Base-by-base conservation (phyloP, 1,140 invertebrate genomes). In the Leptinotarsa lineolata region DNA sequence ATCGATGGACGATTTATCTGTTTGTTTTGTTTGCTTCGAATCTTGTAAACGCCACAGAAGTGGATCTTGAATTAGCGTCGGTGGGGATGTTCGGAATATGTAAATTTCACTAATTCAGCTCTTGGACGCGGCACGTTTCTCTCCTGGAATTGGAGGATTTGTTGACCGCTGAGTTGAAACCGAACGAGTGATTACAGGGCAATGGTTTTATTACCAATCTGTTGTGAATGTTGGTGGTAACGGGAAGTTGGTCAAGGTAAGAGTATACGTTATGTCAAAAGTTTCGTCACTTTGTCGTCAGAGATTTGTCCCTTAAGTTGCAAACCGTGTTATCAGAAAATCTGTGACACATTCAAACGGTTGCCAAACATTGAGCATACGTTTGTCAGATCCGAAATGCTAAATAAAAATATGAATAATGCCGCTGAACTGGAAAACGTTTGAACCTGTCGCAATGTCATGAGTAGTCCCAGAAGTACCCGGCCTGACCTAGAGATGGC, bases 101-200 rank as follows among this genome's bases (percentile, higher is more conserved):
- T 21, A 65, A 65, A 65, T 22, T 65, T 59, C 20, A 59, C 58
- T 59, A 59, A 59, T 59, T 16, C 20, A 16, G 58, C 1, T 59
- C 16, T n/a, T 12, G 16, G 16, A n/a, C 58, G 16, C 16, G 16
- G 58, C 20, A n/a, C 16, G 58, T 59, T 18, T 39, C 30, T 39
- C 30, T 39, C 8, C 30, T 39, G 58, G 15, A n/a, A 59, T 59
- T 59, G 58, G 15, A 59, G 58, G 58, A 59, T 59, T 59, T 59
- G 58, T 59, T 59, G 58, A 59, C 58, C 58, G 58, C 11, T 59
- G 4, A 20, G 5, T 59, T n/a, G 5, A 2, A n/a, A 16, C 30
- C 30, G 30, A 39, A 39, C 8, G 8, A 39, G 30, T 39, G 8
- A 39, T 39, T 39, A 39, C 30, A 11, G 30, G 30, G 30, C 30